Conservation (phyloP, 2,113 vertebrate species). For the Uropsilus gracilis region DNA sequence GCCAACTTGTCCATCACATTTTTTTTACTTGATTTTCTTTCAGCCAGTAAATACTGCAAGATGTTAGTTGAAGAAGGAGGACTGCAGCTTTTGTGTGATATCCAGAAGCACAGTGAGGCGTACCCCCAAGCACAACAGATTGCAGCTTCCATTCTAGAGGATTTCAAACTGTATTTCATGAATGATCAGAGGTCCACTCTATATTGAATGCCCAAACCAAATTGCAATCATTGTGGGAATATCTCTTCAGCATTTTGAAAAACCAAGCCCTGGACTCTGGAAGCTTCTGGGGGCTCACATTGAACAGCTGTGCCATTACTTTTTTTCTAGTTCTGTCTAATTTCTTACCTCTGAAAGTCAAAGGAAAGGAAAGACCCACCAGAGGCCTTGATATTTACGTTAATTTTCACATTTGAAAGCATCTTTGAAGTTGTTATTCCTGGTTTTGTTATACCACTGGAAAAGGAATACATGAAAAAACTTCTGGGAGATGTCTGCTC, state of each 20-base stretch:
- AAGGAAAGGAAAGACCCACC: background rate
- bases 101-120: constrained; percentile 86
- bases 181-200: constrained; percentile 79
- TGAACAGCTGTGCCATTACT: background rate
- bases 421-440: background rate
- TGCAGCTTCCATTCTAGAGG: constrained; percentile 88
- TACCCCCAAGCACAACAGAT: constrained; percentile 86
- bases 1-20: background rate
- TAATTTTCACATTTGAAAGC: background rate
- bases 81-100: constrained; percentile 86
- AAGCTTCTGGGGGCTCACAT: background rate
- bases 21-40: constrained; percentile 57
- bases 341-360: background rate
- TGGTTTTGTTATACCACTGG: background rate
- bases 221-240: background rate
- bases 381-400: background rate
- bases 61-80: constrained; percentile 93
- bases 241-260: background rate
- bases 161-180: constrained; percentile 84
- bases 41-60: constrained; percentile 92
- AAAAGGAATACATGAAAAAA: background rate
- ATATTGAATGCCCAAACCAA: background rate
- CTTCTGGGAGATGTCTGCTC: background rate
- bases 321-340: background rate
- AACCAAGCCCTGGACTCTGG: background rate